A percentile compares a stretch with the other conserved stretches of the same genome.
Conservation (phyloP, 2,888 invertebrate genomes). For the Cyaniris semiargus region DNA sequence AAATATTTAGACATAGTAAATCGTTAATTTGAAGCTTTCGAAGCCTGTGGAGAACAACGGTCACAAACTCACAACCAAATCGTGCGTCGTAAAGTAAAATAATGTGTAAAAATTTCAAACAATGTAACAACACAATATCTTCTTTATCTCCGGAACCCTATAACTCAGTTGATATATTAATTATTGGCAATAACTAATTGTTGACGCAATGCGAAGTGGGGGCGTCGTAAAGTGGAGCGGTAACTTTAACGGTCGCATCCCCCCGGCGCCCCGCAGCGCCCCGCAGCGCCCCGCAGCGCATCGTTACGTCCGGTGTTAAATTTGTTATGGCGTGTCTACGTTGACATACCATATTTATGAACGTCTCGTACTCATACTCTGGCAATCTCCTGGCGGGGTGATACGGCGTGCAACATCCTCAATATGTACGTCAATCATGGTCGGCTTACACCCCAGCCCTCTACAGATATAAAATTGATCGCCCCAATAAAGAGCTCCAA, state of each 20-base stretch:
- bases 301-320: constrained; percentile 16
- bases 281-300: background rate
- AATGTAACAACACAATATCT: background rate
- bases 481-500: background rate
- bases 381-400: background rate
- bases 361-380: background rate
- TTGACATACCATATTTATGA: background rate
- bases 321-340: constrained; percentile 8
- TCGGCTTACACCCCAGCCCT: background rate
- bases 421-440: background rate
- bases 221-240: constrained; percentile 15
- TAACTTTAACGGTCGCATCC: constrained; percentile 11
- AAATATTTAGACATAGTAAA: background rate
- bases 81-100: no score
- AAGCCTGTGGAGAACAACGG: no score
- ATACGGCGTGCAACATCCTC: background rate
- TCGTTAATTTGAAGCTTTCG: background rate
- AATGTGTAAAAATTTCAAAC: background rate
- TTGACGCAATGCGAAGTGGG: constrained; percentile 24
- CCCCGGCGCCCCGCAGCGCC: background rate
- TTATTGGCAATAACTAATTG: constrained; percentile 16
- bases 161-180: constrained; percentile 9
- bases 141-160: background rate
- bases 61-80: no score
- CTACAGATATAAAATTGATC: constrained; percentile 1